phyloP scores from a whole-genome alignment of 37 sponge, comb jelly and placozoan genomes.

The Hormiphora californensis region DNA sequence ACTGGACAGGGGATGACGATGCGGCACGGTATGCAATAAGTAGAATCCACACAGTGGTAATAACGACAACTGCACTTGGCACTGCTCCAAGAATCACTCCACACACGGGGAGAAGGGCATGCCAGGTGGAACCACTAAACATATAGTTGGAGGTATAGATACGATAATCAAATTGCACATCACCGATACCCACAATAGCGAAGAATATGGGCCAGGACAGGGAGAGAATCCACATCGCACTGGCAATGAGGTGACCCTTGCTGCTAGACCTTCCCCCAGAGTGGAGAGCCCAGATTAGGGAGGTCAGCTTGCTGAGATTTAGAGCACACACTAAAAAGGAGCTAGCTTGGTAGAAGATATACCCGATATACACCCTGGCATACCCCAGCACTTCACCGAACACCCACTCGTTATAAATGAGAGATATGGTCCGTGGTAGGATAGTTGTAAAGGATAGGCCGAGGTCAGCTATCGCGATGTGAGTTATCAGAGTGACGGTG shows the following conservation, averaged over 20 bases:
- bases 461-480: not conserved
- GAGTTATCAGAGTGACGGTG: not conserved
- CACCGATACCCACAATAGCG: not conserved
- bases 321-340: not conserved
- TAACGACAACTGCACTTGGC: not conserved
- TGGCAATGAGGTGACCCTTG: not conserved
- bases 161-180: not conserved
- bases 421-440: not conserved
- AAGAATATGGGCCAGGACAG: not conserved
- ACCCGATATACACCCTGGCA: not conserved
- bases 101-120: not conserved
- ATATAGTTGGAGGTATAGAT: not conserved
- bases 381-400: not conserved
- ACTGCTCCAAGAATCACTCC: not conserved
- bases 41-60: not conserved
- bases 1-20: too few relatives aligned
- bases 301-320: not conserved
- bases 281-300: not conserved
- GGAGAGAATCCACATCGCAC: not conserved
- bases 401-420: not conserved
- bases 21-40: not conserved
- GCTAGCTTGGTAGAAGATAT: not conserved
- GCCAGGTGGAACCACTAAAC: not conserved
- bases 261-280: not conserved
- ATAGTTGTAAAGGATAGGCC: not conserved